Evolutionary conservation across 2,113 vertebrate genomes (phyloP).

Genomic region (Charina bottae): DNA sequence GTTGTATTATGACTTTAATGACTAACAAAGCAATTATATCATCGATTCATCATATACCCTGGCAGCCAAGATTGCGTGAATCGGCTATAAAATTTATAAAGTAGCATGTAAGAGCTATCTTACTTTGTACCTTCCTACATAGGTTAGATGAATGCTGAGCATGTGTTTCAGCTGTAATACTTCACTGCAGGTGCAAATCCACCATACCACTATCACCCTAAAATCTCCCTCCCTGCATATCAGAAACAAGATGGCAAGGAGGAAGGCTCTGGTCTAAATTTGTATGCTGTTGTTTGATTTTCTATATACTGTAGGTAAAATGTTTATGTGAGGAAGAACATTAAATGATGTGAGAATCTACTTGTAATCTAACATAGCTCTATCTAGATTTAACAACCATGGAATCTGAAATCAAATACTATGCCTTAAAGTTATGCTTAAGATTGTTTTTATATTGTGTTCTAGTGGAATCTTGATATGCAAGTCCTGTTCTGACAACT

Average conservation of each 20-base stretch:
- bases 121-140: no score
- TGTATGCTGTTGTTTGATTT: not conserved
- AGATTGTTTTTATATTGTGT: not conserved
- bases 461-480: constrained; percentile 53
- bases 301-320: not conserved
- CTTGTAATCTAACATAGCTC: not conserved
- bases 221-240: not conserved
- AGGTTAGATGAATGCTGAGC: not conserved
- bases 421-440: not conserved
- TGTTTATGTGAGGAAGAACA: not conserved
- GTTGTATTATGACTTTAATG: not conserved
- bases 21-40: not conserved
- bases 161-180: not conserved
- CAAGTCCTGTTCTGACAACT: not conserved
- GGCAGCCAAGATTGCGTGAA: not conserved
- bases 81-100: not conserved
- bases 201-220: not conserved
- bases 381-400: not conserved
- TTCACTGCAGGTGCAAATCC: not conserved
- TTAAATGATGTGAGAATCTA: not conserved
- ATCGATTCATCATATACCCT: not conserved
- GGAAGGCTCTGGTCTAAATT: not conserved
- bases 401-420: not conserved
- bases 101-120: not conserved
- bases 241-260: not conserved